Base-by-base conservation (phyloP, 2,113 vertebrate species). In the Agelaius phoeniceus region DNA sequence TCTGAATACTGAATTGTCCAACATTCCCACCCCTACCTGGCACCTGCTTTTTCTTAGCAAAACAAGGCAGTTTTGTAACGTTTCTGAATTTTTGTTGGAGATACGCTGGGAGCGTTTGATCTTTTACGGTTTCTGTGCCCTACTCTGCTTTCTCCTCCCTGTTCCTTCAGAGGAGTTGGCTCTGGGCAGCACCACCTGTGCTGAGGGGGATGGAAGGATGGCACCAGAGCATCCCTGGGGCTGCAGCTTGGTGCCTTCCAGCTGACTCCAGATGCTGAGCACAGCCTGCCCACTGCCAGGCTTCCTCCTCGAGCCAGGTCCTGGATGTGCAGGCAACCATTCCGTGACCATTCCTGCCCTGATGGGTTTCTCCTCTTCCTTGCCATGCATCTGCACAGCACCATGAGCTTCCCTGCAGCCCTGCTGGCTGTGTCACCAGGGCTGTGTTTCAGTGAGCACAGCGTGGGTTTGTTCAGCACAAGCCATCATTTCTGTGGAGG, bases 391-490 rank as follows among this genome's bases (percentile, higher is more conserved):
- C 15, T 76, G 46, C 27, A 21, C 13, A 57, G 76, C 46, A 17
- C 26, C 63, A 37, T 1, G 23, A 76, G 48, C 33, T 66, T 46
- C 26, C 43, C 37, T 7, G 20, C 52, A 51, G 9, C 24, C 28
- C 15, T 65, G 39, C 61, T n/a, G 57, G 20, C n/a, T 43, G 43
- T 43, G 26, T 37, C 37, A 37, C 37, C 37, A 37, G 37, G 57
- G 20, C n/a, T 43, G 43, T 43, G 26, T 37, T 84, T 62, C 4
- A 46, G 31, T 19, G 2, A 31, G 43, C 43, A 9, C 4, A 3
- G 57, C 0, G 0, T n/a, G 52, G 14, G 0, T 27, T n/a, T 78
- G 52, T 27, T 37, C 3, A 1, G 39, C n/a, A 75, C 76, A 54
- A 51, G 52, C 46, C 46, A 5, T 78, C 3, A 1, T 65, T 59